Base-by-base conservation (phyloP, 2,113 vertebrate species). In the Phodopus roborovskii region DNA sequence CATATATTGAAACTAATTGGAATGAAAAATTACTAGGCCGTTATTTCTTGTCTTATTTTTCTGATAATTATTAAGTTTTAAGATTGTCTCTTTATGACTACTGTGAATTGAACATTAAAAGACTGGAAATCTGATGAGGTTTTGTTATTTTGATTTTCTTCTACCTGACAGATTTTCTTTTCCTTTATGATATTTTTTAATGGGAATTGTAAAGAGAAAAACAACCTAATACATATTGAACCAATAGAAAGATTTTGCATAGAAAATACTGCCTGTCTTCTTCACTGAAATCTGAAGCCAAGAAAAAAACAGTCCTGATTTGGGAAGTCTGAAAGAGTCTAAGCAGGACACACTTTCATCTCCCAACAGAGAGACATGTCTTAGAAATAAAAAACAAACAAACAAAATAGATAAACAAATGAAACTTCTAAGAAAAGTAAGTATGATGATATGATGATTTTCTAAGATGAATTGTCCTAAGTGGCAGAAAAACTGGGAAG, bases 111-210 rank as follows among this genome's bases (percentile, higher is more conserved):
- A 92, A 33, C n/a, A 77, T 79, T 77, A 81, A 94, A 92, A 92
- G 66, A 79, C 10, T 79, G 64, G 70, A 91, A 93, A 73, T 15
- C 11, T 56, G 45, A 30, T 42, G 3, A 39, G 26, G 7, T 6
- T 56, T 94, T 95, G 90, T 81, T 26, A 68, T 6, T 68, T 68
- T 68, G 66, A 6, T 45, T 86, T 50, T 22, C 30, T 3, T 7
- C 6, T 22, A 53, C 9, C 9, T 20, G 84, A 85, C 95, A 96
- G 81, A 50, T 68, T 17, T 68, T 39, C 26, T 88, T 16, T 39
- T 53, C 11, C 66, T 96, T 98, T 94, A 97, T 98, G 82, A n/a
- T 96, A 93, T 96, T 97, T 98, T 97, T 53, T 75, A 97, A 79
- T 88, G 24, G 95, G 56, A 90, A 16, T 85, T 94, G 88, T 42